Evolutionary conservation across 1,140 invertebrate species (phyloP).

Genomic region (Brachionus sp.): DNA sequence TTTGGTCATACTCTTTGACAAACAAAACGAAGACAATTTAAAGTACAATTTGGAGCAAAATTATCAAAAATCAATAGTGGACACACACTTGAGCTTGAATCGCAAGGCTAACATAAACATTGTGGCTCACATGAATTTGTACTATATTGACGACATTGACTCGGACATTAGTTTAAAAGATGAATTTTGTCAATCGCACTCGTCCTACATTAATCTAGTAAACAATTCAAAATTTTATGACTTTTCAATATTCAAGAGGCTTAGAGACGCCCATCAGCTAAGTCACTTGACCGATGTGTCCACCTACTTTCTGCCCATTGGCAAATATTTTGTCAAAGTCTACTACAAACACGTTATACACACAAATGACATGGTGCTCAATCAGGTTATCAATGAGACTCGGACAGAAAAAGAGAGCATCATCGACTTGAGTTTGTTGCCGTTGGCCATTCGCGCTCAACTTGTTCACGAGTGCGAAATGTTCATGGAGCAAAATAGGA

Average conservation of each 20-base stretch:
- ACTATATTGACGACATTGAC: conserved; percentile 32
- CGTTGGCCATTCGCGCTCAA: conserved; percentile 22
- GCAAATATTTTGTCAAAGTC: conserved; percentile 40
- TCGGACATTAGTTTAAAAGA: neutral
- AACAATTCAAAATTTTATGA: conserved; percentile 35
- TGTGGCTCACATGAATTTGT: conserved; percentile 37
- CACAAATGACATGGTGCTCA: neutral
- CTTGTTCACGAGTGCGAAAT: conserved; percentile 6
- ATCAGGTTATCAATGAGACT: neutral
- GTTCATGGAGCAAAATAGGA: neutral
- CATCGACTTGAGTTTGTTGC: conserved; percentile 10
- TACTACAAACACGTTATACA: conserved; percentile 21
- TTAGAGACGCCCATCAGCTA: neutral
- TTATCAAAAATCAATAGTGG: conserved; percentile 32
- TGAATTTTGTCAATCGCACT: neutral
- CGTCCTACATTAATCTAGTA: neutral
- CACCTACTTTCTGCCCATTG: conserved; percentile 32
- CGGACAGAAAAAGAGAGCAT: conserved; percentile 40
- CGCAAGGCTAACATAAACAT: conserved; percentile 13
- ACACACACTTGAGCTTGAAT: neutral
- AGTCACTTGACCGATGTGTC: neutral
- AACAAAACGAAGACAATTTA: conserved; percentile 36
- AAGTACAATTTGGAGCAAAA: conserved; percentile 20
- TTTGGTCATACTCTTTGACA: conserved; percentile 38
- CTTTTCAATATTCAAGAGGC: conserved; percentile 15